phyloP scores from a whole-genome alignment of 1,140 invertebrate genomes.

The Lucilia cuprina region DNA sequence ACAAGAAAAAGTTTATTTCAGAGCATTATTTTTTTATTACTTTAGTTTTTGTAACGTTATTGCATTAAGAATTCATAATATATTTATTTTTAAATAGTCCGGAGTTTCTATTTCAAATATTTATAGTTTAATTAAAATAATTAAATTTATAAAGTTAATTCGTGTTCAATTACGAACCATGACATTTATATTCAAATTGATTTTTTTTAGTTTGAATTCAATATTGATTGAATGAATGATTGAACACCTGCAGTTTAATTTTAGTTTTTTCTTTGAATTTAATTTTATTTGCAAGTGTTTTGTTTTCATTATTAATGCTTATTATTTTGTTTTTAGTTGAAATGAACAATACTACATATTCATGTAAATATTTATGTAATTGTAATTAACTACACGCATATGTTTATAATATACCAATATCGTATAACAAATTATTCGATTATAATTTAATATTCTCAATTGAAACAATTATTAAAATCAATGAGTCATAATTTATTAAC shows the following conservation, averaged over 20 bases:
- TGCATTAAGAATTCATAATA: neutral
- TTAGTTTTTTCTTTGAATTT: neutral
- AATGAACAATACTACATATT: neutral
- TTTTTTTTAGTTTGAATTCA: neutral
- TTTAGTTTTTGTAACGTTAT: neutral
- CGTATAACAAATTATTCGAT: too few species aligned
- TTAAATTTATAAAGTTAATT: too few species aligned
- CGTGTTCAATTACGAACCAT: neutral
- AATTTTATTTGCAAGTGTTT: neutral
- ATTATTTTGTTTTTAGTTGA: neutral
- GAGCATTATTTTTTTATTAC: too few species aligned
- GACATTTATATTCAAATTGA: neutral
- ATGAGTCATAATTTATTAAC: too few species aligned
- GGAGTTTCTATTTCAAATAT: neutral
- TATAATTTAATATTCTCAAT: too few species aligned
- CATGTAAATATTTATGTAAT: neutral
- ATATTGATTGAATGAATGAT: neutral
- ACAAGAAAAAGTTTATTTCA: too few species aligned
- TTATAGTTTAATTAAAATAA: neutral
- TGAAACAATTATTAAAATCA: too few species aligned
- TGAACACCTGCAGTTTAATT: neutral
- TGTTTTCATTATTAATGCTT: neutral
- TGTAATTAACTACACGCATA: neutral
- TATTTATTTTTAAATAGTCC: neutral
- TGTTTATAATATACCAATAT: neutral